These are phyloP conservation scores for Lophochroa leadbeateri DNA, from an alignment of 2,113 vertebrate genomes.

Conservation along the genomic window DNA sequence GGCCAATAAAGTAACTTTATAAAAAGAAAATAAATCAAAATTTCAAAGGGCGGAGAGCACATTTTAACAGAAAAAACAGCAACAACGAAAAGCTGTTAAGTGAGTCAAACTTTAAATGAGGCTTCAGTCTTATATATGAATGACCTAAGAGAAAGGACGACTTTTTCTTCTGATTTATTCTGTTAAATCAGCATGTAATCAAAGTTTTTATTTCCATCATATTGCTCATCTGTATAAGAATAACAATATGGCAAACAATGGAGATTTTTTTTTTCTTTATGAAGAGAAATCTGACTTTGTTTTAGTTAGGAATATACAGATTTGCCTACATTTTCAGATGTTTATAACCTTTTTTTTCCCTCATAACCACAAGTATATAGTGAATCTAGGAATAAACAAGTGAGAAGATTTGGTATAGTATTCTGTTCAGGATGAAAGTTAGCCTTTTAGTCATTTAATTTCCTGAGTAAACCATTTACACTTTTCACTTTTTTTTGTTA, in stretches of 20 bases:
- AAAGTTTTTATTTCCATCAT: neutral
- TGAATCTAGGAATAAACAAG: neutral
- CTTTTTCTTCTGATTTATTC: neutral
- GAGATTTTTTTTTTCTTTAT: accelerated
- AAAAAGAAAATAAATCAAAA: neutral
- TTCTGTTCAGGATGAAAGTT: neutral
- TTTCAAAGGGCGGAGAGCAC: neutral
- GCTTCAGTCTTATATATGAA: neutral
- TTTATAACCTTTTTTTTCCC: neutral
- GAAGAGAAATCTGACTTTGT: neutral
- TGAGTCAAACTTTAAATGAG: neutral
- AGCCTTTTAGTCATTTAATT: neutral
- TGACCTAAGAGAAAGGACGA: neutral
- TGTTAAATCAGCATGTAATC: neutral
- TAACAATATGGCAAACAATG: neutral
- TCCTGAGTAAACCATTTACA: neutral
- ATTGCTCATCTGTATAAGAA: neutral
- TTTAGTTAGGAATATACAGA: neutral
- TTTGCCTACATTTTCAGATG: neutral
- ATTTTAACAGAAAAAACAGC: neutral
- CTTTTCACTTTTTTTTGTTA: neutral
- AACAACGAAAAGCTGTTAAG: neutral
- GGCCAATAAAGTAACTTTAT: neutral
- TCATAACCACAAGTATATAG: neutral
- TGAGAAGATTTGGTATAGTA: neutral